Evolutionary conservation across 2,888 invertebrate genomes (phyloP), one percentile per base, ranked within the genome.

Genomic region (Spilosoma lubricipeda): DNA sequence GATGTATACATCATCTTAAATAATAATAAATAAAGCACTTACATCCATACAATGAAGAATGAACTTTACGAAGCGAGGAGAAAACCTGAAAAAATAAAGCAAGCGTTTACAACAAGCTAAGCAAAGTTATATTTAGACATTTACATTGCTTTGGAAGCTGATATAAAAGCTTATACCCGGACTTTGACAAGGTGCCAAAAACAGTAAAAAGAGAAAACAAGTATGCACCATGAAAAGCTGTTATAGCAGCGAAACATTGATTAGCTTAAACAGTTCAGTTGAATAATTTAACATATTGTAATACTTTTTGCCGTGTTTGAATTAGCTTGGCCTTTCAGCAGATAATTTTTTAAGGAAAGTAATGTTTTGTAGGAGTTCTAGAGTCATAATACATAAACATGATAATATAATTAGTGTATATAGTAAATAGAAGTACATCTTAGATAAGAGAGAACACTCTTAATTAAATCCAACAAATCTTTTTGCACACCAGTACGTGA

Each of bases 41-140:
- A 89, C 89, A 86, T 85, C 83, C 88, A 89, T 87, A 81, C 84
- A 86, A 83, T 82, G 87, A 83, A 85, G 86, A 85, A 79, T 80
- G 75, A 66, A 78, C 79, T 81, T 78, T 77, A 79, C 80, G 79
- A 80, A 82, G 77, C 77, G 74, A 80, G 77, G 75, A 73, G 78
- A 77, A 74, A 80, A 88, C 83, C 89, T 89, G 89, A 79, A 89
- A 85, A 88, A 84, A 80, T 75, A 85, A 85, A 86, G 75, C 70
- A 86, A 85, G 83, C 86, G 23, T 83, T 85, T 82, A 83, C 83
- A 85, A 71, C 80, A 82, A 85, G 82, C 82, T 27, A 78, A 80
- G 85, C 82, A 65, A 70, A 77, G 39, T 66, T 52, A 67, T 42
- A 33, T 59, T 42, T 27, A 20, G 13, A 67, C 27, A 33, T 56